Evolutionary conservation across 1,140 invertebrate species (phyloP).

Genomic region (Drosophila orena): DNA sequence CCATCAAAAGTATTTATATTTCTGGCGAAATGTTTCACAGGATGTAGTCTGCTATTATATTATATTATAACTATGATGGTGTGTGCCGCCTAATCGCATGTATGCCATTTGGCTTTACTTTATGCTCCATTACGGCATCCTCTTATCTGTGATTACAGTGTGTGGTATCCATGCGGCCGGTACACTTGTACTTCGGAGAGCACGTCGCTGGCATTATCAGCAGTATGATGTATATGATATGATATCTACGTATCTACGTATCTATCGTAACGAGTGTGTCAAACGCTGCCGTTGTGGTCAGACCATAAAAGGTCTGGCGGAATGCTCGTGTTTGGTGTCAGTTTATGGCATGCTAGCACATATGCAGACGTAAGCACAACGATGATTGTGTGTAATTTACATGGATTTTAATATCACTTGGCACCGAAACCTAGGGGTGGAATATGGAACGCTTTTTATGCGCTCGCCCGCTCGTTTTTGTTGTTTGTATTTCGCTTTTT

Average conservation of each 20-base stretch:
- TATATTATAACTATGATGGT: neutral
- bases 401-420: constrained; percentile 74
- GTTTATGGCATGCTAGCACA: constrained; percentile 57
- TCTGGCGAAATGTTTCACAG: neutral
- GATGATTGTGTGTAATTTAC: constrained; percentile 80
- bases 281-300: constrained; percentile 45
- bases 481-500: constrained; percentile 19
- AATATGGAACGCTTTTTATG: constrained; percentile 22
- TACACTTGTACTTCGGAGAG: constrained; percentile 37
- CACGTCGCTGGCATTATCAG: constrained; percentile 48
- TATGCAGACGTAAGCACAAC: constrained; percentile 46
- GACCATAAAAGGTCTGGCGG: constrained; percentile 63
- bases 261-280: constrained; percentile 54
- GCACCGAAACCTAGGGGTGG: constrained; percentile 25
- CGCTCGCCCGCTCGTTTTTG: constrained; percentile 11
- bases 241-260: no score
- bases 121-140: constrained; percentile 17
- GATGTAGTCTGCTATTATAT: neutral
- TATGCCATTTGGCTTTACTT: constrained; percentile 24
- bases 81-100: constrained; percentile 6
- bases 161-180: constrained; percentile 15
- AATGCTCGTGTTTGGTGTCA: constrained; percentile 68
- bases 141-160: constrained; percentile 21
- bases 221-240: constrained; percentile 19
- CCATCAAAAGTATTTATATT: no score